Evolutionary conservation across 2,797 vertebrate species (phyloP).

Genomic region (Huso huso): DNA sequence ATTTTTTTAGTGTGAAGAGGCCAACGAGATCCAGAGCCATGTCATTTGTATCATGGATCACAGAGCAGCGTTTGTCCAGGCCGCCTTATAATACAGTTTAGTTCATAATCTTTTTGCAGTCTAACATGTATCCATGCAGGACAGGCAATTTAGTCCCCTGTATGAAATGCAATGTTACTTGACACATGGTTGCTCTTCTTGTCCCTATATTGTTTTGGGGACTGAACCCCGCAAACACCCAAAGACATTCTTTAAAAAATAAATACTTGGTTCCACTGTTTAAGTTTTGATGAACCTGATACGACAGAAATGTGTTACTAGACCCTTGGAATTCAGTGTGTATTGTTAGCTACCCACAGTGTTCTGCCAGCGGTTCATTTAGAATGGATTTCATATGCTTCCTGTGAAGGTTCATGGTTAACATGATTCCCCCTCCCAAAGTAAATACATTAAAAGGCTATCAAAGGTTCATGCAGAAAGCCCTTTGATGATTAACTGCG

Average conservation of each 20-base stretch:
- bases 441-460: not conserved
- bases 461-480: not conserved
- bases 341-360: not conserved
- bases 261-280: not conserved
- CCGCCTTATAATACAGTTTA: too few species aligned
- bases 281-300: not conserved
- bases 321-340: not conserved
- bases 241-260: slow-evolving; percentile 4
- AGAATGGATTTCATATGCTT: not conserved
- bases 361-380: slow-evolving; percentile 4
- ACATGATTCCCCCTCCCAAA: not conserved
- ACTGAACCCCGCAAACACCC: not conserved
- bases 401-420: not conserved
- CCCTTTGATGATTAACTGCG: not conserved
- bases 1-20: too few species aligned
- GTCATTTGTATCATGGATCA: too few species aligned
- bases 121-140: too few species aligned
- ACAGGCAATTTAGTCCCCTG: not conserved
- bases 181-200: not conserved
- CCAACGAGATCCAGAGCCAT: too few species aligned
- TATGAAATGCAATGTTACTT: not conserved
- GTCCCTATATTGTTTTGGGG: not conserved
- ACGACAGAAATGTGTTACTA: not conserved
- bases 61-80: too few species aligned
- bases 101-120: too few species aligned